These are phyloP conservation scores for Sebastes iracundus DNA, from an alignment of 2,797 vertebrate genomes.

Conservation along the genomic window DNA sequence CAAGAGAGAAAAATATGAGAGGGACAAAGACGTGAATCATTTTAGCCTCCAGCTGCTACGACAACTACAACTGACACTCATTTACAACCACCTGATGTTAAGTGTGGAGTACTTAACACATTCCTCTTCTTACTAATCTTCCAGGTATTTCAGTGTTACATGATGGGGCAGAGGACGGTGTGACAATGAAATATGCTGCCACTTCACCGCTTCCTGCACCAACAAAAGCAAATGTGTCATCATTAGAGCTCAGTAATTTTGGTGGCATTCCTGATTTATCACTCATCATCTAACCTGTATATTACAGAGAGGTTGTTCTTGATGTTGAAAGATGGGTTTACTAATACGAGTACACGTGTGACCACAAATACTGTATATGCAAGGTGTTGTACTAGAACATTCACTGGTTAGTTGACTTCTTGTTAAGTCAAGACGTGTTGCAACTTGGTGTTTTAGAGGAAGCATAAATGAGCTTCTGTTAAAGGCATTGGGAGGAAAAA, in stretches of 20 bases:
- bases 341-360: neutral
- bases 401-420: neutral
- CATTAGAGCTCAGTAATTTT: neutral
- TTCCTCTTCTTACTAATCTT: neutral
- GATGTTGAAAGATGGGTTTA: neutral
- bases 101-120: neutral
- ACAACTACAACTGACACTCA: neutral
- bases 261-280: neutral
- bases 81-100: neutral
- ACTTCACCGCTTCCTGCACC: neutral
- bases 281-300: no score
- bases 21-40: neutral
- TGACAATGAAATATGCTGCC: neutral
- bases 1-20: neutral
- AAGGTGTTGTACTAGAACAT: neutral
- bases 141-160: neutral
- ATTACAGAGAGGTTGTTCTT: neutral
- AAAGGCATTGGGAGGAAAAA: neutral
- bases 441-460: neutral
- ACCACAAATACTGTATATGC: neutral
- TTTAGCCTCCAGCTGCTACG: neutral
- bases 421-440: neutral
- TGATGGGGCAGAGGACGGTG: neutral
- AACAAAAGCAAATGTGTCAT: slow-evolving; percentile 11
- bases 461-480: neutral